These are phyloP conservation scores for Arbacia lixula DNA, from an alignment of 53 echinoderm and acorn worm species.

Conservation along the genomic window DNA sequence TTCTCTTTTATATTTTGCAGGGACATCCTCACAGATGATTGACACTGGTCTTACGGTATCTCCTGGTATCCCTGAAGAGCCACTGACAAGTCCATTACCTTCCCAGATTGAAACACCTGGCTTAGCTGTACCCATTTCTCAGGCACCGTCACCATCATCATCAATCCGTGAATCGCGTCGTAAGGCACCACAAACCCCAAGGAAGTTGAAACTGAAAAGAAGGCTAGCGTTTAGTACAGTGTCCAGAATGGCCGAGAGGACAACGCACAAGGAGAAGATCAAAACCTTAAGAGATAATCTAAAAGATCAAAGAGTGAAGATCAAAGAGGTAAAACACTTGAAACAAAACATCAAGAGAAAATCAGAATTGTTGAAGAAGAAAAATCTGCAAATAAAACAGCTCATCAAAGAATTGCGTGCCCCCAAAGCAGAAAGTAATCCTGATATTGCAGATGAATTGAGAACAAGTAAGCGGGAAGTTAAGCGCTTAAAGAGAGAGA, in stretches of 20 bases:
- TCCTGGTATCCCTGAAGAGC: too few species aligned
- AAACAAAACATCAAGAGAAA: background rate
- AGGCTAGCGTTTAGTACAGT: background rate
- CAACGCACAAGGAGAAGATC: background rate
- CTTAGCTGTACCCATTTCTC: too few species aligned
- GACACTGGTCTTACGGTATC: too few species aligned
- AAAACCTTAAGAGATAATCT: background rate
- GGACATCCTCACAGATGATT: too few species aligned
- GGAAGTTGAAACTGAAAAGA: background rate
- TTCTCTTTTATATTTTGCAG: too few species aligned
- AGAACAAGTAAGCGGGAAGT: conserved; percentile 1
- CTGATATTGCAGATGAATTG: too few species aligned
- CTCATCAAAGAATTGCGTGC: too few species aligned
- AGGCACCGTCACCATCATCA: too few species aligned
- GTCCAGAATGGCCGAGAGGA: background rate
- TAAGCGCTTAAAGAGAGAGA: background rate
- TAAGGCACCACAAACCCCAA: background rate
- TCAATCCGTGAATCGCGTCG: background rate
- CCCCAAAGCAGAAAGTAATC: too few species aligned
- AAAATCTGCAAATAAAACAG: background rate
- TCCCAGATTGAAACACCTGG: too few species aligned
- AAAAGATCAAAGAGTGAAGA: background rate
- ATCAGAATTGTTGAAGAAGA: background rate
- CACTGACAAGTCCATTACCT: too few species aligned
- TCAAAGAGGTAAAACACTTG: background rate